phyloP scores from a whole-genome alignment of 2,113 vertebrate species.

The Otis tarda region DNA sequence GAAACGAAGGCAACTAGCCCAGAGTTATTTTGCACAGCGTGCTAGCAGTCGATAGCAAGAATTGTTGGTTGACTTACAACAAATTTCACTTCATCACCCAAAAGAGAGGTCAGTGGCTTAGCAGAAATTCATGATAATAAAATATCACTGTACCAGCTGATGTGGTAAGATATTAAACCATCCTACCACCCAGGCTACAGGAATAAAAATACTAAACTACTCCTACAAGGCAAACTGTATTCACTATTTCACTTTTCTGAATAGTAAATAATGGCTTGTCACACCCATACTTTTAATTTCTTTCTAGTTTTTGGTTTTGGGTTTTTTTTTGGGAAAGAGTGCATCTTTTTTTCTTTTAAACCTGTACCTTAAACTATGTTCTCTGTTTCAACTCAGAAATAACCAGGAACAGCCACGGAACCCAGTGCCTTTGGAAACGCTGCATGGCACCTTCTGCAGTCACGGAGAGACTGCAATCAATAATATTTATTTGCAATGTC shows the following conservation, averaged over 20 bases:
- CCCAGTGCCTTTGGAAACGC: no score
- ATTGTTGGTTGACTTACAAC: not conserved
- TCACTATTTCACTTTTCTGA: not conserved
- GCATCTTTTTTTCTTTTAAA: no score
- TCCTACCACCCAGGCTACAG: not conserved
- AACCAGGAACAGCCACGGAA: no score
- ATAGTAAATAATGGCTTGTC: not conserved
- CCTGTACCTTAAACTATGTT: no score
- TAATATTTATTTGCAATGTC: no score
- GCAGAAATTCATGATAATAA: not conserved
- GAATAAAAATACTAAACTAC: not conserved
- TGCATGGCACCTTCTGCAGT: no score
- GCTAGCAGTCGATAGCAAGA: not conserved
- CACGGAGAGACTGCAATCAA: no score
- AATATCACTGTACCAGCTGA: not conserved
- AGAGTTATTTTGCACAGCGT: rapidly evolving
- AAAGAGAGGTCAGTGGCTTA: not conserved
- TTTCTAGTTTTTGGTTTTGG: no score
- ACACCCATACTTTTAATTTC: no score
- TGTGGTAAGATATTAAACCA: not conserved
- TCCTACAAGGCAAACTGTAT: not conserved
- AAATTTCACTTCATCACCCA: not conserved
- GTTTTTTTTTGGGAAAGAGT: no score
- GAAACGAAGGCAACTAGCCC: not conserved
- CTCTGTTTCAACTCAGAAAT: no score